A percentile compares a stretch with the other conserved stretches of the same genome.
phyloP scores from a whole-genome alignment of 1,140 invertebrate species.

The Glossosoma conforme region DNA sequence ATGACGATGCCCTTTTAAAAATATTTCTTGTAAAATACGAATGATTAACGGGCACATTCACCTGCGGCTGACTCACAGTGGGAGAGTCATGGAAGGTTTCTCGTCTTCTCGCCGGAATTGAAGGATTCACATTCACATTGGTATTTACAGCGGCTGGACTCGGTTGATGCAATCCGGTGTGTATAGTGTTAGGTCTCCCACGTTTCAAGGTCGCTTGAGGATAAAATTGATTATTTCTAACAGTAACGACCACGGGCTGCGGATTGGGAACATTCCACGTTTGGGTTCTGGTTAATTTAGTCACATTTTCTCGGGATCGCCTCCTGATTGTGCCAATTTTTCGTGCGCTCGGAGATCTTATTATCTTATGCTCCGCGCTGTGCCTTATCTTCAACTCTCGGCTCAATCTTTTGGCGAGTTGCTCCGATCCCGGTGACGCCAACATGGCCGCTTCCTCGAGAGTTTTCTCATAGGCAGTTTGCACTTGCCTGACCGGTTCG shows the following conservation, averaged over 20 bases:
- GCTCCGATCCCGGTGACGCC: slow-evolving; percentile 58
- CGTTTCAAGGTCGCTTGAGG: slow-evolving; percentile 16
- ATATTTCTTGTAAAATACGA: slow-evolving; percentile 3
- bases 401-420: slow-evolving; percentile 63
- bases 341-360: slow-evolving; percentile 71
- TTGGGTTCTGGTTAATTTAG: slow-evolving; percentile 27
- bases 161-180: slow-evolving; percentile 24
- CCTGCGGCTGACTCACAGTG: slow-evolving; percentile 2
- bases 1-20: slow-evolving; percentile 24
- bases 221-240: slow-evolving; percentile 23
- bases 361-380: slow-evolving; percentile 62
- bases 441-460: slow-evolving; percentile 60
- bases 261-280: slow-evolving; percentile 26
- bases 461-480: slow-evolving; percentile 67
- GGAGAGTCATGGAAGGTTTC: slow-evolving; percentile 3
- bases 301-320: slow-evolving; percentile 54
- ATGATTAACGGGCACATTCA: background rate
- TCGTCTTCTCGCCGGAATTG: slow-evolving; percentile 4
- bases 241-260: background rate
- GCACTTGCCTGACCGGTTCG: slow-evolving; percentile 52
- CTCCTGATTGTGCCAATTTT: slow-evolving; percentile 71
- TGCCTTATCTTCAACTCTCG: slow-evolving; percentile 67
- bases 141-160: slow-evolving; percentile 10
- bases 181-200: slow-evolving; percentile 26
- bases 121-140: slow-evolving; percentile 2